Evolutionary conservation across 2,797 vertebrate species (phyloP).

Genomic region (Pseudomugil tenellus): DNA sequence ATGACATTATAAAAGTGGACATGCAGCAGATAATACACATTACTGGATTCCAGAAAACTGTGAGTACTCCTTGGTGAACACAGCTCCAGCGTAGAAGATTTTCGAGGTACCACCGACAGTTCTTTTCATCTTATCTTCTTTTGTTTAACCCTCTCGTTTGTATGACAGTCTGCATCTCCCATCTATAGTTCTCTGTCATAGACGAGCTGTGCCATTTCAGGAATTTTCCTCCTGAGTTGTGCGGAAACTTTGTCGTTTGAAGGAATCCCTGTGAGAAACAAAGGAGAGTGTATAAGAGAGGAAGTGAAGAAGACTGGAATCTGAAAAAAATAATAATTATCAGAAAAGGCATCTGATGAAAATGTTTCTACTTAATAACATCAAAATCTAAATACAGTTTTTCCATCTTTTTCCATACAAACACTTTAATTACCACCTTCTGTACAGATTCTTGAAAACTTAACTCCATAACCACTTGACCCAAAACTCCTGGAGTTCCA

Average conservation of each 20-base stretch:
- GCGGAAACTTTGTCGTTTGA: slow-evolving; percentile 85
- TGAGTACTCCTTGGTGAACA: slow-evolving; percentile 31
- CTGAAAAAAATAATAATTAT: slow-evolving; percentile 16
- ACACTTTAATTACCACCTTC: no score
- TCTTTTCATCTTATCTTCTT: slow-evolving; percentile 46
- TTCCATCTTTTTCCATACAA: not conserved
- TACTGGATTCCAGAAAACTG: slow-evolving; percentile 42
- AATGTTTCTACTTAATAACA: not conserved
- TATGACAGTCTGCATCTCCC: slow-evolving; percentile 53
- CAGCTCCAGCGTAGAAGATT: slow-evolving; percentile 22
- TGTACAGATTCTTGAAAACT: no score
- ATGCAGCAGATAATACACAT: slow-evolving; percentile 35
- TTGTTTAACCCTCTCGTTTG: slow-evolving; percentile 24
- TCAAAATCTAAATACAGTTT: not conserved
- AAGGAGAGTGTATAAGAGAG: slow-evolving; percentile 22
- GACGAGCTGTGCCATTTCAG: slow-evolving; percentile 66
- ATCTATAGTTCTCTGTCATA: slow-evolving; percentile 30
- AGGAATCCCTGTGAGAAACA: slow-evolving; percentile 79
- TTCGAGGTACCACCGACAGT: slow-evolving; percentile 29
- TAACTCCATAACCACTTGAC: no score
- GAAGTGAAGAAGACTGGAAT: not conserved
- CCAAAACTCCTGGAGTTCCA: no score
- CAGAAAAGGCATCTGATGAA: not conserved
- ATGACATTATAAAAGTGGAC: slow-evolving; percentile 38
- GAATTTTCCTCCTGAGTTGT: slow-evolving; percentile 82